Conservation (phyloP, 2,888 invertebrate genomes). For the Tachina fera region DNA sequence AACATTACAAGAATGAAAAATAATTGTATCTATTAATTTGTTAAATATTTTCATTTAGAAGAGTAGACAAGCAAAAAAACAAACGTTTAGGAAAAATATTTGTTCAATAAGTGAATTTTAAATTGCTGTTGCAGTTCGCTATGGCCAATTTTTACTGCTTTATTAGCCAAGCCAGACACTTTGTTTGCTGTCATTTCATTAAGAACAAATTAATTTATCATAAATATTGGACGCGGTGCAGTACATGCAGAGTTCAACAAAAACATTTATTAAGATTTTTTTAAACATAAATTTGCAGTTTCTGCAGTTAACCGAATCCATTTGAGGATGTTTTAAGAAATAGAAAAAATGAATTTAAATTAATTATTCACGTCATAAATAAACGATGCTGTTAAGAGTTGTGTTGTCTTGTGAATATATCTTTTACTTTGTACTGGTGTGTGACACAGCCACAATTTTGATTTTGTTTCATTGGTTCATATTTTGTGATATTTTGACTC, state of each 20-base stretch:
- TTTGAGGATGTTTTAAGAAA: conserved; percentile 57
- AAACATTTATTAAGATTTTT: not conserved
- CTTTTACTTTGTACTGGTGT: not conserved
- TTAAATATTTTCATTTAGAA: conserved; percentile 48
- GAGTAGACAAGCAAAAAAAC: conserved; percentile 20
- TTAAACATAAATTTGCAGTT: not conserved
- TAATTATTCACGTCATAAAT: conserved; percentile 69
- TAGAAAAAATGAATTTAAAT: conserved; percentile 60
- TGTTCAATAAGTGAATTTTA: conserved; percentile 61
- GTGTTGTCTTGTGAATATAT: conserved; percentile 12
- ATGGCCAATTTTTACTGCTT: conserved; percentile 61
- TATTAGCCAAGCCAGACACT: conserved; percentile 70
- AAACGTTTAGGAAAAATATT: conserved; percentile 37
- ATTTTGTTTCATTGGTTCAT: conserved; percentile 8
- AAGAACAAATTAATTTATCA: conserved; percentile 72
- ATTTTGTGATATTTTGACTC: not conserved
- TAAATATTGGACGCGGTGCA: conserved; percentile 55
- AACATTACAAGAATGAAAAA: conserved; percentile 3
- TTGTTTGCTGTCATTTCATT: conserved; percentile 72
- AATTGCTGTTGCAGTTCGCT: conserved; percentile 42
- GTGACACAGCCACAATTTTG: not conserved
- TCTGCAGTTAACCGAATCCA: conserved; percentile 5
- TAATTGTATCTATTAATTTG: conserved; percentile 30
- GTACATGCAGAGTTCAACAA: conserved; percentile 12
- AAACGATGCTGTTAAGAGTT: conserved; percentile 65